Evolutionary conservation across 2,888 invertebrate species (phyloP), one percentile per base, ranked within the genome.

Genomic region (Ptilodon capucinus): DNA sequence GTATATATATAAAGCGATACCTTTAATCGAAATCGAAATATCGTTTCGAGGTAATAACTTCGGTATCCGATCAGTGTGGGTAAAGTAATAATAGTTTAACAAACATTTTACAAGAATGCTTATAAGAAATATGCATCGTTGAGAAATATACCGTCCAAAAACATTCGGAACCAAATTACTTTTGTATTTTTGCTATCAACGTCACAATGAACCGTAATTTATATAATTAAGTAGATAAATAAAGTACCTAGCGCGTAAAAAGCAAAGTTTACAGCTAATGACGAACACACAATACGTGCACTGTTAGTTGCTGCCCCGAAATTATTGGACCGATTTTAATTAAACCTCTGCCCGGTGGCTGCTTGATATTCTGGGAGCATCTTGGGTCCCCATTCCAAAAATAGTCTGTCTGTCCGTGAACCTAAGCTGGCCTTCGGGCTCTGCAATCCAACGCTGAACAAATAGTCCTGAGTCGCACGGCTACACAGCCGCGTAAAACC

Each of bases 341-440:
- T 64, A 66, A 64, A 54, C 38, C 44, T 49, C 41, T 51, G 48
- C 42, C 18, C 13, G 42, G 38, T 46, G 18, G 34, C 52, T 64
- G 42, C 52, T 66, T 64, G 52, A 51, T 66, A 66, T 66, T 64
- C 67, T 35, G 45, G 13, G 14, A 48, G 41, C 42, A 43, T 51
- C 48, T 42, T 42, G 34, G 40, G 35, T 43, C 36, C 44, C 34
- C 38, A 32, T 8, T n/a, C 35, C 45, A 34, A 30, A 28, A 46
- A 51, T 34, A 41, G 8, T 53, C 5, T 16, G 25, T 40, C 16
- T 39, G 21, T 39, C 21, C 21, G 16, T 18, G 17, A 35, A 35
- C 35, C 17, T 35, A 35, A 35, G 4, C 16, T 35, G 11, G 35
- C 17, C 35, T 11, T 17, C 17, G 11, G 17, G 9, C 35, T 32